phyloP scores from a whole-genome alignment of 2,113 vertebrate genomes.

The Nyctibius bracteatus region DNA sequence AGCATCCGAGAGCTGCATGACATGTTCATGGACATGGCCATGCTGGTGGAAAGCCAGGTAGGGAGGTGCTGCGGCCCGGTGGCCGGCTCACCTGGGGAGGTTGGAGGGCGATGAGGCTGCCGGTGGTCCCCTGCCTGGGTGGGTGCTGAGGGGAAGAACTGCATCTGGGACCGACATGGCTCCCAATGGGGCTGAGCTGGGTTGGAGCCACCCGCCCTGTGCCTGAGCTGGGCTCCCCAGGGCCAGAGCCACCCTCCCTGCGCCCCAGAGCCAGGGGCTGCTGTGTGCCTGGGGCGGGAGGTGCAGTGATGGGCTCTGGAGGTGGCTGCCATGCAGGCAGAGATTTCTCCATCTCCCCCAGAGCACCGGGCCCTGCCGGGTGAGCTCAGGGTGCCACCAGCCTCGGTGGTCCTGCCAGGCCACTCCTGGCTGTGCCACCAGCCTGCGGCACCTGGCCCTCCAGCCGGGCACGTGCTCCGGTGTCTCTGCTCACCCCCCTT shows the following conservation, averaged over 20 bases:
- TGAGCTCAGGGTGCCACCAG: neutral
- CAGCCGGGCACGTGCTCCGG: neutral
- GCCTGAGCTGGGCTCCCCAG: neutral
- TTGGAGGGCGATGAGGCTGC: accelerated
- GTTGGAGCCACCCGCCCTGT: accelerated
- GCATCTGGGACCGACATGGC: neutral
- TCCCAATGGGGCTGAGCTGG: neutral
- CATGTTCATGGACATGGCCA: conserved; percentile 99
- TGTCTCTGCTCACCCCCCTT: conserved; percentile 45
- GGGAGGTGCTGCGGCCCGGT: neutral
- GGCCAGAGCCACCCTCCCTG: accelerated
- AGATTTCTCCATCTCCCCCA: neutral
- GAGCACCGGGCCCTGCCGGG: neutral
- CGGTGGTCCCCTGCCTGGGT: neutral
- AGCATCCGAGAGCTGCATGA: conserved; percentile 96
- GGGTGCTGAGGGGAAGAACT: neutral
- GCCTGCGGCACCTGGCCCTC: neutral
- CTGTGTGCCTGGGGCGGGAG: accelerated
- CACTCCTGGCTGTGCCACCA: neutral
- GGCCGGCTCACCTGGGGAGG: neutral
- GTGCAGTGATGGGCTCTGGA: neutral
- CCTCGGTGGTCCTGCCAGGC: neutral
- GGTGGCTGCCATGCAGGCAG: neutral
- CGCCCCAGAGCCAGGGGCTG: neutral
- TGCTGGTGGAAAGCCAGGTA: conserved; percentile 98